Evolutionary conservation across 2,113 vertebrate genomes (phyloP).

Genomic region (Phyllostomus discolor): DNA sequence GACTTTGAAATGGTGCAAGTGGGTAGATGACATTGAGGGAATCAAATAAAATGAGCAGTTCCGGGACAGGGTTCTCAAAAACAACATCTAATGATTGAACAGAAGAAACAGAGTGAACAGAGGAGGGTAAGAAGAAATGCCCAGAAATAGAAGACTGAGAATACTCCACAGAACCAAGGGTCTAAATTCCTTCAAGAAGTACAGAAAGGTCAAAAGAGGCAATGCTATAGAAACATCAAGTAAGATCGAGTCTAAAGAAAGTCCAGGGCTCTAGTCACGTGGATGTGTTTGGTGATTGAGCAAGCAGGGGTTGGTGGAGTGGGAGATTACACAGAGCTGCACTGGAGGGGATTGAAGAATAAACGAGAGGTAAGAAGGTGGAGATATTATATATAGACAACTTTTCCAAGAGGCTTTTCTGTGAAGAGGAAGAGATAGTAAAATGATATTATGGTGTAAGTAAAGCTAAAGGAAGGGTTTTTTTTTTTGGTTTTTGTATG

Average conservation of each 20-base stretch:
- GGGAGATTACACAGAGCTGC: background rate
- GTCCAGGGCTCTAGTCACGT: background rate
- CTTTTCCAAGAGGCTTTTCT: background rate
- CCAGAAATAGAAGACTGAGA: background rate
- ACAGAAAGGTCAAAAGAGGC: background rate
- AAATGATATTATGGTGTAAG: background rate
- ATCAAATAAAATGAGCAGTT: background rate
- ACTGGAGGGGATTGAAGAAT: background rate
- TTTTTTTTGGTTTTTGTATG: background rate
- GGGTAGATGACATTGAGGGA: background rate
- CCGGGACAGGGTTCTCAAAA: background rate
- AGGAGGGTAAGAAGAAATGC: background rate
- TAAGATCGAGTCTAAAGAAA: background rate
- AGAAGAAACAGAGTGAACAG: background rate
- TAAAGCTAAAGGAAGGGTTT: background rate
- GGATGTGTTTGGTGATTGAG: background rate
- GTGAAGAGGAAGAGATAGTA: background rate
- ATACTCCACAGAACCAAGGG: background rate
- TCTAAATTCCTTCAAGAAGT: background rate
- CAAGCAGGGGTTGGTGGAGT: background rate
- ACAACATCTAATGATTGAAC: background rate
- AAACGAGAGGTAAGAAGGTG: background rate
- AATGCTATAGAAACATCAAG: background rate
- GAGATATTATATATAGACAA: background rate
- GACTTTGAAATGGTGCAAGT: background rate